Base-by-base conservation (phyloP, 2,797 vertebrate species). In the Lepidocolaptes lacrymiger region DNA sequence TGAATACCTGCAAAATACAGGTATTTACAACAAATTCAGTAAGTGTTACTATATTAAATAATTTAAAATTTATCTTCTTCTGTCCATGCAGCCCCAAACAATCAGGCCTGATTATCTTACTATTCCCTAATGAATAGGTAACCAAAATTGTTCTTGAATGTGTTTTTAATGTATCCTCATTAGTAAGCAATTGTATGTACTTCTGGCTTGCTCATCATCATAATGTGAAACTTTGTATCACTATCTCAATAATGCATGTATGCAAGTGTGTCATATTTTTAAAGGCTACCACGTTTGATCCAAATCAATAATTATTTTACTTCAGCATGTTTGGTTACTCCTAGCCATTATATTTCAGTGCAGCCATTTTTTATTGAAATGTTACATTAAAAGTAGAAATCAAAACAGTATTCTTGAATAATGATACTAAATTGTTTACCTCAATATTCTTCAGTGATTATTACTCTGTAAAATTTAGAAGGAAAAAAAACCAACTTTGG, bases 161-260 rank as follows among this genome's bases (percentile, higher is more conserved):
- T 36, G 73, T 89, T 92, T 91, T 89, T 89, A 88, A 83, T 46
- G 24, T 54, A 72, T 44, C 14, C 58, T 88, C 73, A 88, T 95
- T 85, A 91, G 34, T 46, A 51, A 75, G 37, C 9, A 28, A 23
- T n/a, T 88, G 48, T 34, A 72, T 8, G 34, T 32, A 71, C 14
- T 88, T 74, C 67, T 76, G 56, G 28, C 27, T 72, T 30, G 12
- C 56, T 83, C 48, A 67, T 62, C 44, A 37, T 28, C 23, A 41
- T 17, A 28, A n/a, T 4, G 10, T 22, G 34, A 72, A 85, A 68
- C 93, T 78, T 36, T 27, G 2, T 37, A 46, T 71, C 14, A 12
- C 9, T 63, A 14, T 58, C 18, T 75, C 75, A 80, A 37, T 44
- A 87, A 79, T 34, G n/a, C 8, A 48, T 49, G 6, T 30, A 16